A percentile compares a stretch with the other conserved stretches of the same genome.
phyloP scores from a whole-genome alignment of 2,888 invertebrate species.

The Pardosa pseudoannulata region DNA sequence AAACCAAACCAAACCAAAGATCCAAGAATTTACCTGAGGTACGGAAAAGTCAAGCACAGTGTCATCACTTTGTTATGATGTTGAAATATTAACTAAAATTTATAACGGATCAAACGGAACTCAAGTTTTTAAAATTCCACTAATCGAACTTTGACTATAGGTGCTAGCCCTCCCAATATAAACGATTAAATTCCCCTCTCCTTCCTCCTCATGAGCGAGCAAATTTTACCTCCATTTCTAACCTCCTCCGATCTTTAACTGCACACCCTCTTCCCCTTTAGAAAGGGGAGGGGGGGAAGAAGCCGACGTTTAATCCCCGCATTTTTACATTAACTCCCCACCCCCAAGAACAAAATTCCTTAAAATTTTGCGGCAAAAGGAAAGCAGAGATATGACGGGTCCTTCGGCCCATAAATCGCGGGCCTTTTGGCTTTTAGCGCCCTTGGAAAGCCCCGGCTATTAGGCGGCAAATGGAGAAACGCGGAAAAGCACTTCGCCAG shows the following conservation, averaged over 20 bases:
- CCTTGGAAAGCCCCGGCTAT: conserved; percentile 63
- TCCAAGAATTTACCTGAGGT: too few relatives aligned
- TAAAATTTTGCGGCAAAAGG: background rate
- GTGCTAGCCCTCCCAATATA: too few relatives aligned
- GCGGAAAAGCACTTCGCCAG: conserved; percentile 65
- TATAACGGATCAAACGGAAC: too few relatives aligned
- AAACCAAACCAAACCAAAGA: too few relatives aligned
- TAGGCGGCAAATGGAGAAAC: conserved; percentile 65
- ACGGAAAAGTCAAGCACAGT: too few relatives aligned
- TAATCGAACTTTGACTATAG: too few relatives aligned
- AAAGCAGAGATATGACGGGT: background rate
- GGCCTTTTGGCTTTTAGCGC: conserved; percentile 63
- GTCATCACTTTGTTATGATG: too few relatives aligned
- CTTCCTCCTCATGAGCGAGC: background rate
- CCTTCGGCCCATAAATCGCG: conserved; percentile 42
- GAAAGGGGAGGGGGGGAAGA: too few relatives aligned
- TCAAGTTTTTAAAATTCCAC: too few relatives aligned
- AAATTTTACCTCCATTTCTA: background rate
- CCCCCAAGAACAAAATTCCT: background rate
- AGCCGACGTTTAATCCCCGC: background rate
- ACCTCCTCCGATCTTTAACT: background rate
- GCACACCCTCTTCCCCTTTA: too few relatives aligned
- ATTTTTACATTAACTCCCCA: background rate
- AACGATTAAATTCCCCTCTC: too few relatives aligned
- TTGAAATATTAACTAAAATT: too few relatives aligned